phyloP scores from a whole-genome alignment of 1,140 invertebrate genomes.

The Brachionus rotundiformis region DNA sequence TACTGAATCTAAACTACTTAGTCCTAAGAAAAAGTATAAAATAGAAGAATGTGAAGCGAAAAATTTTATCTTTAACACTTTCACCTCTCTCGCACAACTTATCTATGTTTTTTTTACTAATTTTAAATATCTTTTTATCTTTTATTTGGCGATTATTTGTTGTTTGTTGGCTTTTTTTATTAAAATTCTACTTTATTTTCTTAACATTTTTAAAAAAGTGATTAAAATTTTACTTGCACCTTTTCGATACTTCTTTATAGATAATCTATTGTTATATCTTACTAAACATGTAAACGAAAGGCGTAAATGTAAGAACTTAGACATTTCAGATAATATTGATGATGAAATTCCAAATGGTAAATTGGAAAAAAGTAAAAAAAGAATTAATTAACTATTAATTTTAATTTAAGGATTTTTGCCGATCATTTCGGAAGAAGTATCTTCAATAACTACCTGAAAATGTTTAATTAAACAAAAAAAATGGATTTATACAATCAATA shows the following conservation, averaged over 20 bases:
- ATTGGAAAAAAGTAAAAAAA: not conserved
- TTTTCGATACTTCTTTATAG: not conserved
- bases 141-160: not conserved
- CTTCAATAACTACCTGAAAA: not conserved
- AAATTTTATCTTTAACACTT: not conserved
- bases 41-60: not conserved
- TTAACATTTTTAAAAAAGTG: not conserved
- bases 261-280: not conserved
- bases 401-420: not conserved
- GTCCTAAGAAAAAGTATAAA: not conserved
- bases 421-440: not conserved
- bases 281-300: not conserved
- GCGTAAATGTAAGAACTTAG: not conserved
- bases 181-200: not conserved
- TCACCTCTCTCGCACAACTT: not conserved
- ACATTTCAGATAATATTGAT: not conserved
- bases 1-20: constrained; percentile 24
- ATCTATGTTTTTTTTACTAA: constrained; percentile 13
- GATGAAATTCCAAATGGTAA: constrained; percentile 2
- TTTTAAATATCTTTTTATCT: constrained; percentile 39
- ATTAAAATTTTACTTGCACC: not conserved
- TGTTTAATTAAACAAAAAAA: not conserved
- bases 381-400: not conserved
- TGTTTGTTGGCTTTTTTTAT: not conserved
- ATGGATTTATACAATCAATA: not conserved